These are phyloP conservation scores for Fratercula arctica DNA, from an alignment of 2,797 vertebrate species.

Conservation along the genomic window DNA sequence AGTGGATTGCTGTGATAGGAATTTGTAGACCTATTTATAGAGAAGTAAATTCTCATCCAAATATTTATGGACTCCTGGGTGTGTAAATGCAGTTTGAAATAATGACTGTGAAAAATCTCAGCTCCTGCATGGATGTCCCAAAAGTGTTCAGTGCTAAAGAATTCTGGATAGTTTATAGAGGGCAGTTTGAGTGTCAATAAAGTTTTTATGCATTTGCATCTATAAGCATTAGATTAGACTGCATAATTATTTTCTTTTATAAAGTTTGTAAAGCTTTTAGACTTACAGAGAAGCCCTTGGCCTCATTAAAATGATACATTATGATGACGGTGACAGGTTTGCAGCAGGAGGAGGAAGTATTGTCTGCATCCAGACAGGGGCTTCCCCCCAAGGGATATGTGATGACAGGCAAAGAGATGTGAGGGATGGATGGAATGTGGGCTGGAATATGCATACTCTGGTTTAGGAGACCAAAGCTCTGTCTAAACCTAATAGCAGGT, in stretches of 20 bases:
- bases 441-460: neutral
- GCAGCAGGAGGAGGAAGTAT: neutral
- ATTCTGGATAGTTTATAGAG: neutral
- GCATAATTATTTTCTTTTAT: neutral
- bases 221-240: neutral
- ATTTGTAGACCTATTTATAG: neutral
- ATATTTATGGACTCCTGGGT: neutral
- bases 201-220: neutral
- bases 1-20: neutral
- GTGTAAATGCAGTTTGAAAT: neutral
- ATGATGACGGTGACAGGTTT: neutral
- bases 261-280: neutral
- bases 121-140: neutral
- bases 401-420: neutral
- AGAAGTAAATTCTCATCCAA: neutral
- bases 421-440: fast-evolving
- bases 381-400: neutral
- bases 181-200: neutral
- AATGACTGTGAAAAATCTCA: neutral
- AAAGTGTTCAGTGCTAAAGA: neutral
- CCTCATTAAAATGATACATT: neutral
- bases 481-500: neutral
- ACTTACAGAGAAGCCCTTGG: neutral
- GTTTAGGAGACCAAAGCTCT: neutral
- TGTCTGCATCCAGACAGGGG: neutral